Evolutionary conservation across 2,888 invertebrate species (phyloP), one percentile per base, ranked within the genome.

Genomic region (Perithous albicinctus): DNA sequence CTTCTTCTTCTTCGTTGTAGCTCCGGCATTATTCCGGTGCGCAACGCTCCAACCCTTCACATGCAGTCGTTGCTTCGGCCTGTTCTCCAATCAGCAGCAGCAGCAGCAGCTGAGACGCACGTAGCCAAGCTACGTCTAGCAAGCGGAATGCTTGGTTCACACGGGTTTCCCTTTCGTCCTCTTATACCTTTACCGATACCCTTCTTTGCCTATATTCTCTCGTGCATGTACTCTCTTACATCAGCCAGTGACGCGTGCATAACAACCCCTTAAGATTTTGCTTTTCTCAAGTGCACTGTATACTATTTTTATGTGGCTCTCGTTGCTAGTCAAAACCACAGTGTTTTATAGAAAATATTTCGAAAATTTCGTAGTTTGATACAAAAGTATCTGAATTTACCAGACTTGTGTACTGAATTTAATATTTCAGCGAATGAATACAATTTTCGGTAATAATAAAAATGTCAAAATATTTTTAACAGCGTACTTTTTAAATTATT

Each of bases 81-180:
- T 46, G 56, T 32, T 59, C 63, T 63, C 72, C 72, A 59, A 51
- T 18, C 38, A 41, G 23, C 69, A 56, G 56, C 69, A 56, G 41
- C 63, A 41, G 26, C 56, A 43, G 56, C 56, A 18, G 35, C 38
- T 12, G 38, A 63, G 63, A 38, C 38, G 12, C 43, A 43, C 69
- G 46, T 48, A 66, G 26, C 59, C 32, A 56, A 41, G 41, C 38
- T 77, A 63, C 63, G 72, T 80, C 76, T 73, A 54, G 69, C 61
- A 67, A 48, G 18, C 29, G 56, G 77, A 69, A 70, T 74, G 69
- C 56, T 43, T 46, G 59, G 75, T 78, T 78, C 81, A 81, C 81
- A 75, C 78, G 74, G 81, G 73, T 82, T 78, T 82, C 78, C 78
- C 69, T 74, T 78, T 78, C 81, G 74, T 69, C 61, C 18, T 66